Base-by-base conservation (phyloP, 2,888 invertebrate species). In the Choreutis nemorana region DNA sequence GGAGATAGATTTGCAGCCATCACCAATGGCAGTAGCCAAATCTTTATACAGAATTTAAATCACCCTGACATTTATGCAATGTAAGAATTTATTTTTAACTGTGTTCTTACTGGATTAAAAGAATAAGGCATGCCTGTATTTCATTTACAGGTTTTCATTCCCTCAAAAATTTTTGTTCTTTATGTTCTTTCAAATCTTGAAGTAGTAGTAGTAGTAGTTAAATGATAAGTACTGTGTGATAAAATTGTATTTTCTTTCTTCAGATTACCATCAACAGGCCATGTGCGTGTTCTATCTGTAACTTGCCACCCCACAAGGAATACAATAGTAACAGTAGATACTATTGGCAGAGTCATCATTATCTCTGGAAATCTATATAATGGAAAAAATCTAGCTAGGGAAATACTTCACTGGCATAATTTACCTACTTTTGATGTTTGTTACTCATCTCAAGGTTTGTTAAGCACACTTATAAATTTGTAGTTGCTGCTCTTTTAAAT, bases 351-450 rank as follows among this genome's bases (percentile, higher is more conserved):
- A 23, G 54, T 61, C 1, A 63, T 55, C 0, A 34, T 77, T 2
- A 37, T 68, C 20, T 51, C 65, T 41, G 72, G 75, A 1, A 58
- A 71, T 39, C 45, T 79, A 14, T 72, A 52, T 44, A 50, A 65
- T 29, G 41, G 47, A 22, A 52, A 29, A 8, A 45, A 45, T 35
- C 33, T 63, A 4, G 64, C 62, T 1, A 55, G 56, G 30, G 79
- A 80, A 43, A 47, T 62, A 2, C 31, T 75, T 23, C 80, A 80
- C 48, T 80, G 80, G 80, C 79, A 80, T 45, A 63, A 55, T 31
- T 44, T 80, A 26, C 80, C 80, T 1, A 47, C 66, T 3, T 46
- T 71, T 21, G 63, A 73, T 13, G 50, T 58, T 12, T 57, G 59
- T 37, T 67, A 78, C 40, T 67, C 78, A n/a, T 33, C 52, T 23